A percentile compares a stretch with the other conserved stretches of the same genome.
Evolutionary conservation across 2,888 invertebrate species (phyloP).

Genomic region (Lissocephala sabroskyi): DNA sequence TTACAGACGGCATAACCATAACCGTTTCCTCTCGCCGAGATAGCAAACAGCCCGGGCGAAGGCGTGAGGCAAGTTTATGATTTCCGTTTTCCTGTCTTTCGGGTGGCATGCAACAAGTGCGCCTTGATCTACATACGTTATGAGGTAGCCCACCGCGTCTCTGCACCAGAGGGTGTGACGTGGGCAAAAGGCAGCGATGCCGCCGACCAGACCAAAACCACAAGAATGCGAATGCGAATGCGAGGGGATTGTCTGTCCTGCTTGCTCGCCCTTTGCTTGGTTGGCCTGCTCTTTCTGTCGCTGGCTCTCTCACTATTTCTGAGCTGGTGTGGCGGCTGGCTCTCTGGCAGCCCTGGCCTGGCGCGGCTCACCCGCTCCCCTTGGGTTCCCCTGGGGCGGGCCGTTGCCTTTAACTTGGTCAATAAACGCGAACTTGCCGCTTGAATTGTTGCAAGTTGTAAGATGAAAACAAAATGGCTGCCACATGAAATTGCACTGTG

Average conservation of each 20-base stretch:
- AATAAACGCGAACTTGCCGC: slow-evolving; percentile 29
- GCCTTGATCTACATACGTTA: slow-evolving; percentile 36
- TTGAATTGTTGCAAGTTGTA: slow-evolving; percentile 30
- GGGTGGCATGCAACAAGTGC: slow-evolving; percentile 48
- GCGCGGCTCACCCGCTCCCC: no score
- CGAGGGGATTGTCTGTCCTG: no score
- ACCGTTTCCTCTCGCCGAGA: no score
- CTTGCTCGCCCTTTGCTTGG: slow-evolving; percentile 21
- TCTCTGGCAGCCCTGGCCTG: no score
- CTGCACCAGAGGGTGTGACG: not conserved
- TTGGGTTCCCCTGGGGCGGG: slow-evolving; percentile 1
- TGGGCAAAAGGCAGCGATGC: slow-evolving; percentile 1
- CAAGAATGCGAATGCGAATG: no score
- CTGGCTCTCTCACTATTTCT: no score
- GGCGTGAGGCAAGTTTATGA: no score
- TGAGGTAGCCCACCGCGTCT: no score
- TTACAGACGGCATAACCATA: no score
- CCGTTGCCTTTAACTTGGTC: slow-evolving; percentile 37
- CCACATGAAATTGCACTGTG: slow-evolving; percentile 24
- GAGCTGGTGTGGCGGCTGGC: no score
- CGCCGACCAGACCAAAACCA: slow-evolving; percentile 8
- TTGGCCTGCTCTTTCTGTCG: slow-evolving; percentile 7
- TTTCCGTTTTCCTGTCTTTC: slow-evolving; percentile 1
- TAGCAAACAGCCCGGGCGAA: no score
- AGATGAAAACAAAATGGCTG: slow-evolving; percentile 49